phyloP scores from a whole-genome alignment of 2,797 vertebrate species.

The Okamejei kenojei region DNA sequence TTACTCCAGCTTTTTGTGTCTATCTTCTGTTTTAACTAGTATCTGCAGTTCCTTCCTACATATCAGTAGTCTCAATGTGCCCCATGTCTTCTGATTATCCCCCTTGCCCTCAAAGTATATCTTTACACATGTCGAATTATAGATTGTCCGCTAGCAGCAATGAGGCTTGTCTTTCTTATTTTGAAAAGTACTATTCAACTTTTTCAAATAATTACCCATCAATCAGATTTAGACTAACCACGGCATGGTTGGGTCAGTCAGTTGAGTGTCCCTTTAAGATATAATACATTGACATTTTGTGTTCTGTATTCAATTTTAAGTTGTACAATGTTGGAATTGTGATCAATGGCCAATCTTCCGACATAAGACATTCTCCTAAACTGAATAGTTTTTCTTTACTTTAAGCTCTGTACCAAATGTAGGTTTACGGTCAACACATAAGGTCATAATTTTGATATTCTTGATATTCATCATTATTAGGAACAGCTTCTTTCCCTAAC shows the following conservation, averaged over 20 bases:
- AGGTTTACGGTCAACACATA: neutral
- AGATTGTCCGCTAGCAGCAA: no score
- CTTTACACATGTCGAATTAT: no score
- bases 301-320: neutral
- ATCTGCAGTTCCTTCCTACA: no score
- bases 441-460: neutral
- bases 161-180: no score
- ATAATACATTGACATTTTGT: neutral
- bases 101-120: no score
- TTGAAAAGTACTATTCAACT: neutral
- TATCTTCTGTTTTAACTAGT: no score
- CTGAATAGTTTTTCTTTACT: neutral
- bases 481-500: no score
- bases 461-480: neutral
- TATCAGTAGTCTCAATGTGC: no score
- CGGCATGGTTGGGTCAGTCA: no score
- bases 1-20: no score
- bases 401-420: neutral
- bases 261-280: neutral
- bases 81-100: no score
- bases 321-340: neutral
- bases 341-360: neutral
- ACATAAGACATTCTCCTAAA: neutral
- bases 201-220: neutral
- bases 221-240: neutral